Conservation (phyloP, 2,888 invertebrate genomes). For the Lysandra coridon region DNA sequence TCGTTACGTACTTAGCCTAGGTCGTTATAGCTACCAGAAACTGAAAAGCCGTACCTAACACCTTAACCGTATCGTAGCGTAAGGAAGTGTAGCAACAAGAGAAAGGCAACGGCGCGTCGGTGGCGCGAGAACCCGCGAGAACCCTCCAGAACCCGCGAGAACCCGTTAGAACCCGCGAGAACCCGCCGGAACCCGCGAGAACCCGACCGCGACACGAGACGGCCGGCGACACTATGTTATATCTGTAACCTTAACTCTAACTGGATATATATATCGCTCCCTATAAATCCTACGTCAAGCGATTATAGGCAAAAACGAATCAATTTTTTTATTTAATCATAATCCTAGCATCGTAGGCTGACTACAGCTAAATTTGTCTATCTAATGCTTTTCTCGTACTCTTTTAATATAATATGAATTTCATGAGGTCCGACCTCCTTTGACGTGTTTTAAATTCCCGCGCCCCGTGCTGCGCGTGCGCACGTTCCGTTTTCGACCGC, state of each 20-base stretch:
- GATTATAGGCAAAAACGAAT: slow-evolving; percentile 63
- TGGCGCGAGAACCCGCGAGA: slow-evolving; percentile 35
- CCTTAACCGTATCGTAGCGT: slow-evolving; percentile 47
- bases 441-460: slow-evolving; percentile 36
- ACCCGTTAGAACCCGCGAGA: slow-evolving; percentile 31
- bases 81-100: slow-evolving; percentile 64
- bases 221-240: slow-evolving; percentile 43
- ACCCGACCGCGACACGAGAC: slow-evolving; percentile 38
- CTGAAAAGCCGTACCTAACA: slow-evolving; percentile 53
- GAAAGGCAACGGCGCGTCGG: slow-evolving; percentile 61
- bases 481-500: background rate
- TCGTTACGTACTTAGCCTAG: slow-evolving; percentile 44
- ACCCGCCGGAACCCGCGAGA: slow-evolving; percentile 40
- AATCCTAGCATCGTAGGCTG: slow-evolving; percentile 56
- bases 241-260: slow-evolving; percentile 47
- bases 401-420: slow-evolving; percentile 56
- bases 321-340: slow-evolving; percentile 51
- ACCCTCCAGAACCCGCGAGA: background rate
- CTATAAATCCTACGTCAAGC: slow-evolving; percentile 57
- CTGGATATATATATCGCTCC: slow-evolving; percentile 57
- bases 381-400: slow-evolving; percentile 62
- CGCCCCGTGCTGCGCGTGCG: background rate
- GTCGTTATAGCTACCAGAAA: slow-evolving; percentile 50
- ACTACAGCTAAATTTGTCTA: slow-evolving; percentile 73
- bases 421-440: slow-evolving; percentile 59